phyloP scores from a whole-genome alignment of 1,140 invertebrate genomes.

The Anastrepha obliqua region DNA sequence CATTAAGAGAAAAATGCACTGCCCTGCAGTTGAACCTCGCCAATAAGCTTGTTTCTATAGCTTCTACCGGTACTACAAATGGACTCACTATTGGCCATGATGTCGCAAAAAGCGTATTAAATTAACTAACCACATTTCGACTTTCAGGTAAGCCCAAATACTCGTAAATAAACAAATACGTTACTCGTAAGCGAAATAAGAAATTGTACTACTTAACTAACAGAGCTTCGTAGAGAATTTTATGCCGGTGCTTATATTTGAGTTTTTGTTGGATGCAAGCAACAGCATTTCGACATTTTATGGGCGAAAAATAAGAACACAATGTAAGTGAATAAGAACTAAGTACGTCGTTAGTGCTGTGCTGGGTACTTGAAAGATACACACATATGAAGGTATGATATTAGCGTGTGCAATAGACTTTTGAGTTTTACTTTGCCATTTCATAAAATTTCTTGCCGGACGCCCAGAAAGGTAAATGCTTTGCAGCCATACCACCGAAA shows the following conservation, averaged over 20 bases:
- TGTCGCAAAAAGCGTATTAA: neutral
- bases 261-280: too few relatives aligned
- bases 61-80: neutral
- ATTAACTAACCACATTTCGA: neutral
- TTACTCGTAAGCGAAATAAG: neutral
- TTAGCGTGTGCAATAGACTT: neutral
- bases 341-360: too few relatives aligned
- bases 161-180: neutral
- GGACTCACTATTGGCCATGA: neutral
- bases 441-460: neutral
- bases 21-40: neutral
- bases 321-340: neutral
- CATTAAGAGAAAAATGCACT: neutral
- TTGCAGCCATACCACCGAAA: neutral
- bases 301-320: neutral
- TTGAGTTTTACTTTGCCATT: constrained; percentile 5
- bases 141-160: neutral
- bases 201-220: neutral
- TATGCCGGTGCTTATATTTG: neutral
- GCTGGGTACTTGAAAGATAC: neutral
- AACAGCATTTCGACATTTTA: constrained; percentile 15
- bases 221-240: neutral
- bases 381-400: neutral
- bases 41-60: neutral
- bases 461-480: constrained; percentile 15